phyloP scores from a whole-genome alignment of 2,797 vertebrate species.

The Catamblyrhynchus diadema region DNA sequence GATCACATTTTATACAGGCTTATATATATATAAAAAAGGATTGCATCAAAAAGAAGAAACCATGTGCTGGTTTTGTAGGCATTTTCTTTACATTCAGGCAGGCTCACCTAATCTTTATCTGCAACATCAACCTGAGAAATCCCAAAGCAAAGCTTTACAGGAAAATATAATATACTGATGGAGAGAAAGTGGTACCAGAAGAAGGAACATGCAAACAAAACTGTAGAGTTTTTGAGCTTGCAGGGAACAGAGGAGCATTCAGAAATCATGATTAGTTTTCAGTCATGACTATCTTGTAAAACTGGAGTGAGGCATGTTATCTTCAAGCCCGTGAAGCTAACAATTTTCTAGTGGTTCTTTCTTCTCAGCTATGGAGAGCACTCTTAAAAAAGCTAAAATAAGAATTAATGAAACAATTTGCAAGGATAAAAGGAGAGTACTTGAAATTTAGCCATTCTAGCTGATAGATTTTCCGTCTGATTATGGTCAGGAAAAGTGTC shows the following conservation, averaged over 20 bases:
- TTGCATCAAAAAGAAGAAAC: not conserved
- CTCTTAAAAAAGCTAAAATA: not conserved
- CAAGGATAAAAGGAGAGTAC: not conserved
- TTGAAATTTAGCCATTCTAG: not conserved
- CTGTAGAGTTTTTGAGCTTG: not conserved
- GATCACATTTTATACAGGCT: not conserved
- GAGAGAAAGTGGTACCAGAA: not conserved
- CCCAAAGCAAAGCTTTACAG: not conserved
- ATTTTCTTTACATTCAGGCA: not conserved
- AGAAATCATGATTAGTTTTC: conserved; percentile 4
- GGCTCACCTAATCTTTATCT: not conserved
- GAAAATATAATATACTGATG: not conserved
- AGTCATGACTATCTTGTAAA: conserved; percentile 23
- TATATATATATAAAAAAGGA: not conserved
- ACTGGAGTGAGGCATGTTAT: not conserved
- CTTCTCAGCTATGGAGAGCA: not conserved
- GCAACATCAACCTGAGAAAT: not conserved
- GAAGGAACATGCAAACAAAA: not conserved
- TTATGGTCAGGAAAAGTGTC: not conserved
- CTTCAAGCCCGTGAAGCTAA: not conserved
- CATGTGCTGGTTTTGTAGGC: not conserved
- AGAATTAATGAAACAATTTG: not conserved
- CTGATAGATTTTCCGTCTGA: not conserved
- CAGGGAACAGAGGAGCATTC: conserved; percentile 1
- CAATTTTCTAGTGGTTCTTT: not conserved